Percentiles rank a stretch among this genome's conserved stretches.
These are phyloP conservation scores for Chlorops oryzae DNA, from an alignment of 1,140 invertebrate species.

Conservation along the genomic window DNA sequence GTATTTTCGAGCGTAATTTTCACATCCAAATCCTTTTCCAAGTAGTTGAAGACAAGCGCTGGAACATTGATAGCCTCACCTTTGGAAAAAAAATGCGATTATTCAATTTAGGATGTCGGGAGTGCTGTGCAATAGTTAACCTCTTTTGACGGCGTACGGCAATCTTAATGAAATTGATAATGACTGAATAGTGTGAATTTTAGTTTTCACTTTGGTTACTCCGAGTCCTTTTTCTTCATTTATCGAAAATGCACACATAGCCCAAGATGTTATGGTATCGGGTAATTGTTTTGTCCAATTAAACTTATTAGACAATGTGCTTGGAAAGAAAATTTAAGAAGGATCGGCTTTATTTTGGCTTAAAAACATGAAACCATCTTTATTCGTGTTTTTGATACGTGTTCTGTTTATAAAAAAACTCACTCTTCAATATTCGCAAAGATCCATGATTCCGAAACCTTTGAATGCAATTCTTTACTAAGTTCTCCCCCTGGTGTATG, in stretches of 20 bases:
- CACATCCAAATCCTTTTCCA: constrained; percentile 64
- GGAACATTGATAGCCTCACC: constrained; percentile 42
- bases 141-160: constrained; percentile 80
- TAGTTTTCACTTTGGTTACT: constrained; percentile 62
- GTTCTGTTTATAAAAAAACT: constrained; percentile 5
- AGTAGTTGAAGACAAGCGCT: constrained; percentile 41
- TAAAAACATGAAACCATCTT: no score
- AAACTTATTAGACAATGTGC: constrained; percentile 26
- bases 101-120: no score
- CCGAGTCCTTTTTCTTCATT: constrained; percentile 78
- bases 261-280: constrained; percentile 88
- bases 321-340: no score
- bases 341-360: no score
- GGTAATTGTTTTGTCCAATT: constrained; percentile 59
- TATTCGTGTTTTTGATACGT: no score
- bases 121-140: no score
- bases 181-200: constrained; percentile 78
- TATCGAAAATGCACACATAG: constrained; percentile 85
- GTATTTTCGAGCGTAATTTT: constrained; percentile 78
- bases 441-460: constrained; percentile 41
- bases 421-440: constrained; percentile 37
- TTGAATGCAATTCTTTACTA: no score
- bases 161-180: constrained; percentile 77
- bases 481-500: no score
- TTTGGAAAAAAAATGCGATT: constrained; percentile 6